Base-by-base conservation (phyloP, 2,888 invertebrate species). In the Clitarchus hookeri region DNA sequence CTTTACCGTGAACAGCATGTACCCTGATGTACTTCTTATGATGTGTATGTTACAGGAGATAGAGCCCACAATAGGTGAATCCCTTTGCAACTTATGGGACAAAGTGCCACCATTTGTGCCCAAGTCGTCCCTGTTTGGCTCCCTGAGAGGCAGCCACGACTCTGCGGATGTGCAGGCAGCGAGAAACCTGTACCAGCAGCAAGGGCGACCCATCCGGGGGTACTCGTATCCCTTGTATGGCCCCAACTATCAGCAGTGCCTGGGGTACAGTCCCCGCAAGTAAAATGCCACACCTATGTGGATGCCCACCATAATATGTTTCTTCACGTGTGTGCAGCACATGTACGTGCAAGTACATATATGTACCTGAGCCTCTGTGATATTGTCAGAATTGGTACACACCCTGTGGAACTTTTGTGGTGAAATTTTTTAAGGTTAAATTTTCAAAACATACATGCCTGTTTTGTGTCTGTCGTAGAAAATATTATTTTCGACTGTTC, bases 1-100 rank as follows among this genome's bases (percentile, higher is more conserved):
- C 36, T 36, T 36, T 36, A 36, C 36, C 4, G 36, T 36, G 36
- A 36, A 36, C 36, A 36, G 36, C 36, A 1, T 36, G 36, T 36
- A 36, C 36, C 36, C 36, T 36, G 36, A 36, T 36, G 36, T 36
- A 36, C 36, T 36, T 3, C 36, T 36, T 36, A 36, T 36, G 36
- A 36, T 36, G 36, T 36, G 36, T 19, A 23, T n/a, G 65, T 65
- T 65, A 19, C 88, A 93, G 92, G 92, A 93, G 88, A 89, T 93
- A 48, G 92, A 92, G 86, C 91, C 92, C 25, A 89, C 88, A 85
- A 91, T 92, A 25, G 93, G 92, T 44, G 91, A 92, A 88, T 89
- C 90, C 25, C 89, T 93, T 48, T 90, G 92, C 53, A 90, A 90
- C 87, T 88, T 92, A 85, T 92, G 92, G 92, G 91, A 92, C 86